Percentiles rank a stretch among this genome's conserved stretches.
These are phyloP conservation scores for Bradypodion ventrale DNA, from an alignment of 2,797 vertebrate species.

Conservation along the genomic window DNA sequence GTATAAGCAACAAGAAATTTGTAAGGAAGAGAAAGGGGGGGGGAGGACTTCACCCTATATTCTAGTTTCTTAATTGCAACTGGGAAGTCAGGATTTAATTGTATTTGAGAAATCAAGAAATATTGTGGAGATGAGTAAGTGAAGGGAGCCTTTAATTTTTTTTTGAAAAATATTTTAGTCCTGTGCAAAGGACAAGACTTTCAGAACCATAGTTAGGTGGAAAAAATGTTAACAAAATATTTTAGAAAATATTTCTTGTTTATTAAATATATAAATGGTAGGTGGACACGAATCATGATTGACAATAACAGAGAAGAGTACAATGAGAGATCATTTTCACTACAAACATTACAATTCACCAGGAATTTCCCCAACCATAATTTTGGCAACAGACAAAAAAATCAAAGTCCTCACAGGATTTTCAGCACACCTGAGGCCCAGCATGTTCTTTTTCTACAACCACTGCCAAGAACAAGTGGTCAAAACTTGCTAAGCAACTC, in stretches of 20 bases:
- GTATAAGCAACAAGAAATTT: not conserved
- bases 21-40: not conserved
- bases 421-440: too few species aligned
- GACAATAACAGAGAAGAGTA: not conserved
- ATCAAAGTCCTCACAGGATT: too few species aligned
- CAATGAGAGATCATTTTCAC: too few species aligned
- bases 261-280: not conserved
- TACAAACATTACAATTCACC: too few species aligned
- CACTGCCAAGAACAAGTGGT: too few species aligned
- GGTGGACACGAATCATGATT: not conserved
- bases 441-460: too few species aligned
- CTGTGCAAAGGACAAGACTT: not conserved
- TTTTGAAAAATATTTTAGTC: too few species aligned
- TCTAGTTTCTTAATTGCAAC: not conserved
- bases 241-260: not conserved
- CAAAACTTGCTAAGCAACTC: too few species aligned
- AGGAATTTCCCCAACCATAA: too few species aligned
- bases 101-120: not conserved
- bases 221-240: not conserved
- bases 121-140: not conserved
- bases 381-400: too few species aligned
- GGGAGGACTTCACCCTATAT: too few species aligned
- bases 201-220: not conserved
- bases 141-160: not conserved
- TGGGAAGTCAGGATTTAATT: not conserved